Percentiles rank a stretch among this genome's conserved stretches.
Evolutionary conservation across 2,797 vertebrate species (phyloP).

Genomic region (Nannoperca obscura): DNA sequence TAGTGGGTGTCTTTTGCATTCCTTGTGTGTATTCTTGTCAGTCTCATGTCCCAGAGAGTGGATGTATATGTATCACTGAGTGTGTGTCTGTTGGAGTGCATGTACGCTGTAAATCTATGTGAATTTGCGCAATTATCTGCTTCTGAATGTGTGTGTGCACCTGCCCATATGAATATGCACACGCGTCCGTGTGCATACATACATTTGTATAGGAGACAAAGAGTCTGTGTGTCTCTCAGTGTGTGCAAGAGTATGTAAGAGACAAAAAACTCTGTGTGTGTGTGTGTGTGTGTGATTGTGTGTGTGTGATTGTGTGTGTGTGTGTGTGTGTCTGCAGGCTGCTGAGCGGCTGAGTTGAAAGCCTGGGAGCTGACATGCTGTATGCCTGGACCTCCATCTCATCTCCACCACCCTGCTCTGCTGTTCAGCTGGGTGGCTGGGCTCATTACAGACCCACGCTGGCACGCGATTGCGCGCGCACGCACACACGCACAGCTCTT

Average conservation of each 20-base stretch:
- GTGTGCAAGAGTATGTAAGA: slow-evolving; percentile 37
- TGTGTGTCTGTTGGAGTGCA: neutral
- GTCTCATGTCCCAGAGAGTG: neutral
- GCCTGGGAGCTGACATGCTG: slow-evolving; percentile 81
- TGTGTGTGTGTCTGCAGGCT: slow-evolving; percentile 48
- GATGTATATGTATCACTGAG: neutral
- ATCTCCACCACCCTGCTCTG: slow-evolving; percentile 79
- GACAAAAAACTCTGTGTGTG: slow-evolving; percentile 8
- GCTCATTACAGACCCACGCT: slow-evolving; percentile 85
- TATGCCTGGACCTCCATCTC: slow-evolving; percentile 86
- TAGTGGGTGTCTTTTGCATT: slow-evolving; percentile 24
- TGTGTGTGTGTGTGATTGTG: slow-evolving; percentile 9
- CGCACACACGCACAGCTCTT: neutral
- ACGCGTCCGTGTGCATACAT: slow-evolving; percentile 25
- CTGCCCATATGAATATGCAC: slow-evolving; percentile 26
- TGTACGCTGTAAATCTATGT: slow-evolving; percentile 2
- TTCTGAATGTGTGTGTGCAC: slow-evolving; percentile 7
- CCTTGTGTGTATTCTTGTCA: slow-evolving; percentile 14
- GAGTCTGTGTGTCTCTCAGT: slow-evolving; percentile 33
- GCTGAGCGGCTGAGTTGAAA: slow-evolving; percentile 82
- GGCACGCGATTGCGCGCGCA: slow-evolving; percentile 20
- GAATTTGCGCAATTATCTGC: neutral
- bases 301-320: slow-evolving; percentile 11
- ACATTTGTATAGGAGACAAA: slow-evolving; percentile 62
- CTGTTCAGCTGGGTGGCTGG: slow-evolving; percentile 82